These are phyloP conservation scores for Lasioglossum morio DNA, from an alignment of 2,888 invertebrate genomes.

Conservation along the genomic window DNA sequence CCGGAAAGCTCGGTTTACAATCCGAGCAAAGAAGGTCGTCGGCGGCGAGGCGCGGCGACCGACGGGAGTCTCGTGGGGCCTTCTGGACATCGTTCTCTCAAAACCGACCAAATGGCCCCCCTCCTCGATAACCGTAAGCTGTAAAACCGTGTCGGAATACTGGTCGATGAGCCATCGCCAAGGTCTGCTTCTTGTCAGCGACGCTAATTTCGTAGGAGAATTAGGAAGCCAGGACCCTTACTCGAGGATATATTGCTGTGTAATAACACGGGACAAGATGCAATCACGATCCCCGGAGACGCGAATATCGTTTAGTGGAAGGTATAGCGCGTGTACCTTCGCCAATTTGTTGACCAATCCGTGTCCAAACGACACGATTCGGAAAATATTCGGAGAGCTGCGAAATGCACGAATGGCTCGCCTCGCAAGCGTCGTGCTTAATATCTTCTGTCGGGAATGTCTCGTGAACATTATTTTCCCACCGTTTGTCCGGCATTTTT, in stretches of 20 bases:
- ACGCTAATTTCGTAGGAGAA: conserved; percentile 53
- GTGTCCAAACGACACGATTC: not conserved
- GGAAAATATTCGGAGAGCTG: not conserved
- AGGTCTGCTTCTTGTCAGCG: conserved; percentile 55
- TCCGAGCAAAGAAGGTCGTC: conserved; percentile 57
- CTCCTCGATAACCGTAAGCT: conserved; percentile 65
- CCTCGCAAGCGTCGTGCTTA: not conserved
- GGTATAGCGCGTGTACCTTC: conserved; percentile 1
- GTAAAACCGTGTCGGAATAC: conserved; percentile 65
- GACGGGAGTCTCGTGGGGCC: conserved; percentile 62
- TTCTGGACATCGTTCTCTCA: conserved; percentile 69
- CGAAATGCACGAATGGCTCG: not conserved
- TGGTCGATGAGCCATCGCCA: conserved; percentile 39
- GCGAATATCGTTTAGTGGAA: conserved; percentile 17
- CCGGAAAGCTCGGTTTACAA: conserved; percentile 69
- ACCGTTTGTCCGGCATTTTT: not conserved
- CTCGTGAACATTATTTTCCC: not conserved
- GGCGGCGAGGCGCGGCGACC: conserved; percentile 8
- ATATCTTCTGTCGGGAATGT: not conserved
- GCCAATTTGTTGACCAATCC: not conserved
- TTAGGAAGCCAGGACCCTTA: conserved; percentile 35
- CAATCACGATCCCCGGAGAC: not conserved
- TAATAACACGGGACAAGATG: conserved; percentile 26
- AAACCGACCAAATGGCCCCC: conserved; percentile 69
- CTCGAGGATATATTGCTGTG: conserved; percentile 21